phyloP scores from a whole-genome alignment of 2,113 vertebrate genomes.

The Vombatus ursinus region DNA sequence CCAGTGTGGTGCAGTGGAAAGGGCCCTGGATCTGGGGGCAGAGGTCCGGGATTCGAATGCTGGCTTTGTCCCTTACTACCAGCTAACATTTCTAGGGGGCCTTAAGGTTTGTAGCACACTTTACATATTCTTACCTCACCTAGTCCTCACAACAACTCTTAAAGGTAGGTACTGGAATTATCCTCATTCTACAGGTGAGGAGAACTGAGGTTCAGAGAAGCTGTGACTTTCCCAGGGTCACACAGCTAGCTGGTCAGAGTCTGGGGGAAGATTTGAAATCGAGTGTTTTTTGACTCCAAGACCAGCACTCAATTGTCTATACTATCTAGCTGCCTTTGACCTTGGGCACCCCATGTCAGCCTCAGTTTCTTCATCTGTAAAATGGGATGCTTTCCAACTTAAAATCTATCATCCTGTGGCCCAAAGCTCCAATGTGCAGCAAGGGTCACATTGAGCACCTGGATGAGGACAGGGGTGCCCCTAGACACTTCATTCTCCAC shows the following conservation, averaged over 20 bases:
- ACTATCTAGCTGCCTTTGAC: background rate
- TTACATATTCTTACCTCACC: background rate
- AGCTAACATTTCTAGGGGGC: background rate
- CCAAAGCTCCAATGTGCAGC: background rate
- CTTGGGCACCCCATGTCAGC: background rate
- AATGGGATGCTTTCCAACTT: background rate
- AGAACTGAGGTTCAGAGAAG: background rate
- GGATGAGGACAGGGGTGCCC: background rate
- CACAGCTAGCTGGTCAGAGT: background rate
- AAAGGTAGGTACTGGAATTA: background rate
- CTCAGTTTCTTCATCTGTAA: background rate
- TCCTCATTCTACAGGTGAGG: background rate
- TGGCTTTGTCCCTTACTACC: background rate
- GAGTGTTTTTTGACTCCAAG: background rate
- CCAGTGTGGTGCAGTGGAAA: background rate
- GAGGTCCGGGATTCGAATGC: background rate
- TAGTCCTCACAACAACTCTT: background rate
- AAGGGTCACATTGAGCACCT: background rate
- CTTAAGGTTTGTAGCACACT: background rate
- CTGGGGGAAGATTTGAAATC: background rate
- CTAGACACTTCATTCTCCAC: background rate
- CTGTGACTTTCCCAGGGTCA: no score
- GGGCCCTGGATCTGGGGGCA: background rate
- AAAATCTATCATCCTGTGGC: background rate
- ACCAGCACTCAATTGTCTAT: background rate